Percentiles rank a stretch among this genome's conserved stretches.
Conservation (phyloP, 2,888 invertebrate genomes). For the Lasioglossum figueresi region DNA sequence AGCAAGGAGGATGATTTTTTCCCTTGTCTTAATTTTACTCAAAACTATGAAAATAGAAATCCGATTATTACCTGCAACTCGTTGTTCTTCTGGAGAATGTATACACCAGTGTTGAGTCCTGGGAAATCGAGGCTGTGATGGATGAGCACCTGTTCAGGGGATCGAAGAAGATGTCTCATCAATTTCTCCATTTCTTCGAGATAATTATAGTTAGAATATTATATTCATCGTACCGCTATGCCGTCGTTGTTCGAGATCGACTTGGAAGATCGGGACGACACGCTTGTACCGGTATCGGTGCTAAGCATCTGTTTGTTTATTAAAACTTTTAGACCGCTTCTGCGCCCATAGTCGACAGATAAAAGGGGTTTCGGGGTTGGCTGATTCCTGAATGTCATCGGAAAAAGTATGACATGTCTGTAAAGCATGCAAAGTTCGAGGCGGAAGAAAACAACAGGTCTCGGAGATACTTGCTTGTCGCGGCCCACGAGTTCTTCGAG, state of each 20-base stretch:
- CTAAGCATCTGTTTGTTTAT: conserved; percentile 48
- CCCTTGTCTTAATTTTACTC: not conserved
- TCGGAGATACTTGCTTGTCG: conserved; percentile 48
- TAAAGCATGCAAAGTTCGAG: not conserved
- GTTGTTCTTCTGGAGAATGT: conserved; percentile 46
- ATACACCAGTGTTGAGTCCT: conserved; percentile 40
- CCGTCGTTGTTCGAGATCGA: conserved; percentile 49
- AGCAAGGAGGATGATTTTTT: not conserved
- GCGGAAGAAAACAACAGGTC: not conserved
- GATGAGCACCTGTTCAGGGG: conserved; percentile 70
- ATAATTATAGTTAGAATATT: not conserved
- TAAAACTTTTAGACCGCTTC: conserved; percentile 59
- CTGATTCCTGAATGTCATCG: not conserved
- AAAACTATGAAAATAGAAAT: not conserved
- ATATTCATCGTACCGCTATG: conserved; percentile 49
- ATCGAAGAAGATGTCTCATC: not conserved
- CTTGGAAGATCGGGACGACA: not conserved
- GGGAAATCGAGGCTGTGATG: conserved; percentile 77
- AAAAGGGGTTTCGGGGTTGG: not conserved
- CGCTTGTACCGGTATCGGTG: not conserved
- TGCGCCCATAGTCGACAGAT: conserved; percentile 41
- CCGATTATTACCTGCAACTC: conserved; percentile 60
- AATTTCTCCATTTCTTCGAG: not conserved
- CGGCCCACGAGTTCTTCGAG: conserved; percentile 53
- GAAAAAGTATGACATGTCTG: not conserved